Conservation (phyloP, 2,113 vertebrate species). For the Hystrix brachyura region DNA sequence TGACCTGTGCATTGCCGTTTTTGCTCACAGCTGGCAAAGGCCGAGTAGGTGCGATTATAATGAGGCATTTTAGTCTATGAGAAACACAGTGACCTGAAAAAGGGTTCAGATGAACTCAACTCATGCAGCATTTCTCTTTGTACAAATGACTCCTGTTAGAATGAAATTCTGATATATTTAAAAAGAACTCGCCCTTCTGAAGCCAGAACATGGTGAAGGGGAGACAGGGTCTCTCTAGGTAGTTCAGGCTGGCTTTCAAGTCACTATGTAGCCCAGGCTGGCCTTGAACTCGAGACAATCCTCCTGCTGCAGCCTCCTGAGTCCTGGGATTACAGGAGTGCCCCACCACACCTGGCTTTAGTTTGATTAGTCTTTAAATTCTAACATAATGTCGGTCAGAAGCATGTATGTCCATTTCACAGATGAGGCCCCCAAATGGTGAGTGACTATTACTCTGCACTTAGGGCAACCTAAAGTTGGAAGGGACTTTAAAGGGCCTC, state of each 20-base stretch:
- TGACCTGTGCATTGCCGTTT: background rate
- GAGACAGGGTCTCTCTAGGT: background rate
- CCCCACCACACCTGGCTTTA: background rate
- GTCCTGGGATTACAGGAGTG: background rate
- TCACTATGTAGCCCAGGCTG: background rate
- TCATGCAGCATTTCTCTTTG: background rate
- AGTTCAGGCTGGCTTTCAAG: background rate
- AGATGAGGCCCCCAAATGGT: background rate
- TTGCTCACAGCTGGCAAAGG: slow-evolving; percentile 28
- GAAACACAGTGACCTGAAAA: slow-evolving; percentile 28
- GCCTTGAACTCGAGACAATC: background rate
- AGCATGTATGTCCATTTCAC: background rate
- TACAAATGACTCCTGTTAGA: background rate
- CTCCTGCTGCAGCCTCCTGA: background rate
- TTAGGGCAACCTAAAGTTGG: background rate
- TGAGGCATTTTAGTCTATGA: background rate
- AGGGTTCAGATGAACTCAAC: background rate
- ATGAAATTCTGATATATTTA: background rate
- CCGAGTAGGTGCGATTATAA: slow-evolving; percentile 20
- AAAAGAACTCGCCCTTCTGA: background rate
- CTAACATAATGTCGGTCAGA: background rate
- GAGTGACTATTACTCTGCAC: background rate
- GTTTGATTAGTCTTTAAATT: slow-evolving; percentile 52
- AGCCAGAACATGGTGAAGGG: background rate
- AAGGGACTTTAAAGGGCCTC: slow-evolving; percentile 6